Percentiles rank a stretch among this genome's conserved stretches.
These are phyloP conservation scores for Cataglyphis hispanica DNA, from an alignment of 1,140 invertebrate genomes.

Conservation along the genomic window DNA sequence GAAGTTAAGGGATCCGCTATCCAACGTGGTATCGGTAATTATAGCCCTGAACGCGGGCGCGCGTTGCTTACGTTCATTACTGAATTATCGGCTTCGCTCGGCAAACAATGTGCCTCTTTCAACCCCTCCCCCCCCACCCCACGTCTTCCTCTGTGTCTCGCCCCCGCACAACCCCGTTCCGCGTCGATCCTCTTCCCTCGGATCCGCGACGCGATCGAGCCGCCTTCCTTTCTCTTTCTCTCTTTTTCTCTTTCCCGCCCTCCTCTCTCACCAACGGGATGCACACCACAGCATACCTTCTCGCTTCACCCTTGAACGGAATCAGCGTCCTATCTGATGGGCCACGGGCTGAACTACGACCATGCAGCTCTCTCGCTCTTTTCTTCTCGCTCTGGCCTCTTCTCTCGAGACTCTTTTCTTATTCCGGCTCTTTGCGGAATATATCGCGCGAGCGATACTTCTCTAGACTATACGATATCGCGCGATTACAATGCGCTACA, in stretches of 20 bases:
- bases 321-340: conserved; percentile 76
- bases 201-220: conserved; percentile 8
- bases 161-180: conserved; percentile 54
- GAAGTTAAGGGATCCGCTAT: conserved; percentile 85
- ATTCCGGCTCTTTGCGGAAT: conserved; percentile 61
- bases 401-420: conserved; percentile 47
- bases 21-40: conserved; percentile 86
- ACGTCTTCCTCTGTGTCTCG: conserved; percentile 48
- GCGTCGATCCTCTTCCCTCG: conserved; percentile 41
- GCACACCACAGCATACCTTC: conserved; percentile 24
- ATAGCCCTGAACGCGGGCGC: conserved; percentile 85
- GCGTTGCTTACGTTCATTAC: conserved; percentile 86
- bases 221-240: conserved; percentile 11
- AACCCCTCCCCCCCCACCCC: conserved; percentile 63
- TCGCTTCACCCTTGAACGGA: conserved; percentile 58
- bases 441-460: conserved; percentile 50
- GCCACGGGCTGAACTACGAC: conserved; percentile 79
- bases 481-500: conserved; percentile 55
- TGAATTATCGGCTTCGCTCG: conserved; percentile 85
- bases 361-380: conserved; percentile 46
- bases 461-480: conserved; percentile 26
- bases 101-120: conserved; percentile 84
- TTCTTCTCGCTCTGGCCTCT: conserved; percentile 39
- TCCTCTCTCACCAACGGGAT: conserved; percentile 25
- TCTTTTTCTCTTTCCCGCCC: conserved; percentile 8